Conservation (phyloP, 2,113 vertebrate genomes). For the Hypanus sabinus region DNA sequence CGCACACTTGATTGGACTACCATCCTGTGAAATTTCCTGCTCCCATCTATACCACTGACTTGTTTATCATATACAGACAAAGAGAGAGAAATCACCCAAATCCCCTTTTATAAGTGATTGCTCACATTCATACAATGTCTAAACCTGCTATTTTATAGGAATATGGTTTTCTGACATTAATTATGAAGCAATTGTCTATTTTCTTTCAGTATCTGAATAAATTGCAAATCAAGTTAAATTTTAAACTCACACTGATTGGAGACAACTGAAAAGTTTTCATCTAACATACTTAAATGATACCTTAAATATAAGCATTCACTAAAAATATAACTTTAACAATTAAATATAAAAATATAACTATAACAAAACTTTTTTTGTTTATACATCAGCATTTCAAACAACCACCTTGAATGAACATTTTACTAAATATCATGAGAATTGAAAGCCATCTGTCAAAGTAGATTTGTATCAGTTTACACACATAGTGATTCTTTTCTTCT, state of each 20-base stretch:
- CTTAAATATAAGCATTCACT: not conserved
- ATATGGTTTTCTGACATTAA: not conserved
- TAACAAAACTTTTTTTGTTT: no score
- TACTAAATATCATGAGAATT: not conserved
- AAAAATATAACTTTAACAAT: not conserved
- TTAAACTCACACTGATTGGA: not conserved
- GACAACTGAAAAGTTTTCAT: not conserved
- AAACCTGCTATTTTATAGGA: not conserved
- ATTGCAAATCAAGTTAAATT: not conserved
- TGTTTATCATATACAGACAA: not conserved
- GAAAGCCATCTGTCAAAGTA: slow-evolving; percentile 19
- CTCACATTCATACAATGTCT: not conserved
- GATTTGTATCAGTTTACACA: slow-evolving; percentile 29
- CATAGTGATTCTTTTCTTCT: slow-evolving; percentile 31
- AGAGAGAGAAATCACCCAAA: not conserved
- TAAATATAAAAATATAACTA: not conserved
- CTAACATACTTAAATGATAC: not conserved
- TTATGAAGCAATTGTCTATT: not conserved
- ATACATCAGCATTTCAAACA: not conserved
- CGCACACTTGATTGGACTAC: not conserved
- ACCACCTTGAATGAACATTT: not conserved
- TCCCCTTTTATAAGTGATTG: not conserved
- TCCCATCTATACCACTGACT: not conserved
- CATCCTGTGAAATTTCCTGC: not conserved
- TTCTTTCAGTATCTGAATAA: not conserved